Evolutionary conservation across 2,113 vertebrate species (phyloP).

Genomic region (Indri indri): DNA sequence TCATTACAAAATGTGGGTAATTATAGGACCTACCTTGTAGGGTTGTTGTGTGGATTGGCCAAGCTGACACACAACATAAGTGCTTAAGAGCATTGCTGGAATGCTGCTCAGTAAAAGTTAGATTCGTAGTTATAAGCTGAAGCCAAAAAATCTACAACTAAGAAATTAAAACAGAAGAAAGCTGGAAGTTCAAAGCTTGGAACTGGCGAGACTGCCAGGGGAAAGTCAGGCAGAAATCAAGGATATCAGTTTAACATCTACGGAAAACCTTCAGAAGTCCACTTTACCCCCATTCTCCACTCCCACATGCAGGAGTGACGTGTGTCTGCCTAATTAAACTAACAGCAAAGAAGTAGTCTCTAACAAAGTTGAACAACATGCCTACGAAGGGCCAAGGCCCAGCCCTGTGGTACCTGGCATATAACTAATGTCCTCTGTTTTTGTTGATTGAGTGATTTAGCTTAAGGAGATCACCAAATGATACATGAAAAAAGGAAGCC

Average conservation of each 20-base stretch:
- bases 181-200: background rate
- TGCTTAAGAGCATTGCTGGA: background rate
- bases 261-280: background rate
- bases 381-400: background rate
- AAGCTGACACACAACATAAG: background rate
- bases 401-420: fast-evolving
- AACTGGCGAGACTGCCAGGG: background rate
- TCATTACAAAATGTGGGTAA: background rate
- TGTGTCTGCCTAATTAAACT: background rate
- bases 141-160: background rate
- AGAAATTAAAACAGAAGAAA: background rate
- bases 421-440: background rate
- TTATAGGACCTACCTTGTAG: background rate
- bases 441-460: background rate
- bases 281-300: background rate
- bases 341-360: background rate
- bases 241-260: background rate
- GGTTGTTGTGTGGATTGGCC: background rate
- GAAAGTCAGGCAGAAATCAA: background rate
- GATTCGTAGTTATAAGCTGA: background rate
- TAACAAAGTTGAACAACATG: background rate
- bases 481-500: background rate
- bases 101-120: background rate
- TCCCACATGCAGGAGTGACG: fast-evolving
- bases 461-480: background rate